A percentile compares a stretch with the other conserved stretches of the same genome.
Evolutionary conservation across 2,888 invertebrate species (phyloP).

Genomic region (Limnephilus rhombicus): DNA sequence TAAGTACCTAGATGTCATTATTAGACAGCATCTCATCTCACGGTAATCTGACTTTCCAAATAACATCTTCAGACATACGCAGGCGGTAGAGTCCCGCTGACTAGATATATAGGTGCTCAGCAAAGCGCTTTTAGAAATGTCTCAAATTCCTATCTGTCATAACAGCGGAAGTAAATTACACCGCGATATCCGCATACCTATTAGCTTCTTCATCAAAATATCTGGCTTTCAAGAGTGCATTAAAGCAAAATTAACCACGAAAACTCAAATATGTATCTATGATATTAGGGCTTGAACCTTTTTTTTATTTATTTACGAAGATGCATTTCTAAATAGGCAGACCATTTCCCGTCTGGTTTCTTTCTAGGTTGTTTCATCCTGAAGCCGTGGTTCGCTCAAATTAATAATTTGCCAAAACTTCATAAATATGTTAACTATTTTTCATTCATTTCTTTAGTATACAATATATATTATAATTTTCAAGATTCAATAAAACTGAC

Average conservation of each 20-base stretch:
- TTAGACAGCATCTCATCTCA: conserved; percentile 1
- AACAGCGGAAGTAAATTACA: not conserved
- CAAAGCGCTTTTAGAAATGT: not conserved
- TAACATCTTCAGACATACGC: not conserved
- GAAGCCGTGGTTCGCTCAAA: not conserved
- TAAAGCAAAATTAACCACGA: not conserved
- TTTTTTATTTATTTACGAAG: not conserved
- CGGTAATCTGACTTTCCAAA: not conserved
- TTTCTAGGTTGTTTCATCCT: not conserved
- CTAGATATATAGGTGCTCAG: not conserved
- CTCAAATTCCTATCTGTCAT: not conserved
- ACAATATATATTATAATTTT: no score
- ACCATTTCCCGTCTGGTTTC: not conserved
- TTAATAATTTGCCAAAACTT: not conserved
- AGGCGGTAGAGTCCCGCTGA: not conserved
- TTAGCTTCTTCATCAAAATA: not conserved
- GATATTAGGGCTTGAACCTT: not conserved
- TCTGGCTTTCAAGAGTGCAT: not conserved
- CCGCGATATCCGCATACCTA: not conserved
- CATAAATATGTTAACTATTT: not conserved
- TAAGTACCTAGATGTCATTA: not conserved
- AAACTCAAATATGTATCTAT: not conserved
- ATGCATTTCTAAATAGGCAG: no score
- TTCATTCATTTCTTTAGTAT: no score
- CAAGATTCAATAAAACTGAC: no score